Evolutionary conservation across 2,797 vertebrate genomes (phyloP).

Genomic region (Sebastes trivittatus): DNA sequence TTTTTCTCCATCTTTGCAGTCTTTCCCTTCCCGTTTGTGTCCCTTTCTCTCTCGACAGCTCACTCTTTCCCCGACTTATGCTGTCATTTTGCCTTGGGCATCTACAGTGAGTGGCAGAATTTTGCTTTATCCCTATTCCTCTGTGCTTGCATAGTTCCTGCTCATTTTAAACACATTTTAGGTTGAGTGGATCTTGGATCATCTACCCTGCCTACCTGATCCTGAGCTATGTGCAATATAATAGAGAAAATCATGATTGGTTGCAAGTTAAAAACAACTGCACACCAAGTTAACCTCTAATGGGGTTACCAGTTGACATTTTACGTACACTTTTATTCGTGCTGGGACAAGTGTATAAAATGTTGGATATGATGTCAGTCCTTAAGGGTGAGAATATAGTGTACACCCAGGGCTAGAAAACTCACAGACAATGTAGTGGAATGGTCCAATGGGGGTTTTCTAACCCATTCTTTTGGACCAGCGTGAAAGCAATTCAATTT

Average conservation of each 20-base stretch:
- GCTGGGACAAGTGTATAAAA: neutral
- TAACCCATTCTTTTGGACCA: neutral
- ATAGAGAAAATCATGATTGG: neutral
- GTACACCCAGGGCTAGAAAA: neutral
- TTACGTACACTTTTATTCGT: neutral
- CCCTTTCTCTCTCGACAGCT: constrained; percentile 21
- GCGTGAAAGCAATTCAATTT: constrained; percentile 50
- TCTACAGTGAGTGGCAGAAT: constrained; percentile 54
- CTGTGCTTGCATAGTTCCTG: constrained; percentile 18
- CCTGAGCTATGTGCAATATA: neutral
- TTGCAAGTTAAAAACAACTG: neutral
- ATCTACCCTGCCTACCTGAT: neutral
- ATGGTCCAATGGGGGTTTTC: neutral
- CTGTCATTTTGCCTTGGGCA: constrained; percentile 59
- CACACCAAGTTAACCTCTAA: neutral
- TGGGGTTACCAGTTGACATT: neutral
- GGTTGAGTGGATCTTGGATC: neutral
- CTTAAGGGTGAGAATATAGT: neutral
- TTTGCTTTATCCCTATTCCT: constrained; percentile 47
- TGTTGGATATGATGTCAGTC: neutral
- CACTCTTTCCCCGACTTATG: constrained; percentile 17
- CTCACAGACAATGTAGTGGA: neutral
- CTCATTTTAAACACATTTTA: constrained; percentile 39
- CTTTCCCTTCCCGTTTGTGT: neutral
- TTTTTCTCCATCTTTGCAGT: constrained; percentile 9